Evolutionary conservation across 1,140 invertebrate genomes (phyloP).

Genomic region (Anthonomus grandis): DNA sequence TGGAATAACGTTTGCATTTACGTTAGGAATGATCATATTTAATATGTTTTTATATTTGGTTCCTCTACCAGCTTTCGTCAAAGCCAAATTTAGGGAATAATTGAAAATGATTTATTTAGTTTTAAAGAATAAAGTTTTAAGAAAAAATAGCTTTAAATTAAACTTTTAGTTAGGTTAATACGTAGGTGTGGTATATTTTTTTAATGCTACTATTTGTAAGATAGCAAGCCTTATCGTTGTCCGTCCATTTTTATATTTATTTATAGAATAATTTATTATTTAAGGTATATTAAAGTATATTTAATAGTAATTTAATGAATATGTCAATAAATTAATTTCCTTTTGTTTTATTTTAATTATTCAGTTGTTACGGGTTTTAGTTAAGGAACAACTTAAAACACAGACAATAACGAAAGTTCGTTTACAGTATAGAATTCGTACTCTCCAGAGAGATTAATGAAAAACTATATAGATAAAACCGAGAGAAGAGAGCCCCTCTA

Average conservation of each 20-base stretch:
- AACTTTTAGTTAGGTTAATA: too few species aligned
- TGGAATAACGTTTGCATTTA: slow-evolving; percentile 79
- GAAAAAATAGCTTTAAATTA: background rate
- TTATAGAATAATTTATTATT: background rate
- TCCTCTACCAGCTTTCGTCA: slow-evolving; percentile 80
- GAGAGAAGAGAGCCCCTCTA: too few species aligned
- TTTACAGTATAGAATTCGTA: too few species aligned
- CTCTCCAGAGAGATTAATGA: too few species aligned
- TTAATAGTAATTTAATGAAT: background rate
- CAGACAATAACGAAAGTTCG: too few species aligned
- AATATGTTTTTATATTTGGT: slow-evolving; percentile 84
- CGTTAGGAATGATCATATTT: slow-evolving; percentile 72
- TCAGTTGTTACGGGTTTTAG: too few species aligned
- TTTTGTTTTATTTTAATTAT: too few species aligned
- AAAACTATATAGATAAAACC: too few species aligned
- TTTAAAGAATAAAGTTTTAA: background rate
- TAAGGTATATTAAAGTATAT: background rate
- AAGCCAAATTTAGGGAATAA: slow-evolving; percentile 81
- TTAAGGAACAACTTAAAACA: too few species aligned
- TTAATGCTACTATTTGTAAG: background rate
- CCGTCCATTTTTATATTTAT: slow-evolving; percentile 4
- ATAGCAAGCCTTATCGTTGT: slow-evolving; percentile 13
- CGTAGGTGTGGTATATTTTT: background rate
- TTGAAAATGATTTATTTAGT: background rate
- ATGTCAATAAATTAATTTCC: too few species aligned